Conservation (phyloP, 1,140 invertebrate species). For the Nasonia longicornis region DNA sequence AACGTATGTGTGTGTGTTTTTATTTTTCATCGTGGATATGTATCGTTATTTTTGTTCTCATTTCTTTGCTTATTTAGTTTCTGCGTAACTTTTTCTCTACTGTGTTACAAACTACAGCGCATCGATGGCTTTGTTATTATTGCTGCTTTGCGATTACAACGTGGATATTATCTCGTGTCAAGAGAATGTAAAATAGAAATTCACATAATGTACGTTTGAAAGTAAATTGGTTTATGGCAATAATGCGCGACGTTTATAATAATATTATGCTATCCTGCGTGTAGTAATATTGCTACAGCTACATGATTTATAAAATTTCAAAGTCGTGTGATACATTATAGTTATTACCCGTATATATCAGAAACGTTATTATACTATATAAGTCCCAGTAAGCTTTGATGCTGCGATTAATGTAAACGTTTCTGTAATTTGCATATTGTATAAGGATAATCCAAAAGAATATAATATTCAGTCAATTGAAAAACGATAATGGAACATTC, state of each 20-base stretch:
- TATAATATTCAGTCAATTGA: neutral
- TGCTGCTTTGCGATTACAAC: slow-evolving; percentile 30
- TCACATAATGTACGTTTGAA: neutral
- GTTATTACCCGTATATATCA: too few species aligned
- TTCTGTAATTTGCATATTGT: neutral
- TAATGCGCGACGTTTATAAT: too few species aligned
- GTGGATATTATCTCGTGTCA: neutral
- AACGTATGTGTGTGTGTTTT: neutral
- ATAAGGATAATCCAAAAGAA: too few species aligned
- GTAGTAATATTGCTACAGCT: too few species aligned
- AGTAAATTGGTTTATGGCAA: too few species aligned
- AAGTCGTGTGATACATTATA: too few species aligned
- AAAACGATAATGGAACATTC: neutral
- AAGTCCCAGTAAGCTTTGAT: neutral
- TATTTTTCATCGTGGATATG: slow-evolving; percentile 31
- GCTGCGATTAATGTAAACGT: neutral
- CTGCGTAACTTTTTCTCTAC: slow-evolving; percentile 5
- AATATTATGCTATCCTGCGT: too few species aligned
- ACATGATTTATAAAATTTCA: too few species aligned
- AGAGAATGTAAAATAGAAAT: neutral
- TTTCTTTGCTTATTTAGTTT: neutral
- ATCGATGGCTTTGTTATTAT: slow-evolving; percentile 27
- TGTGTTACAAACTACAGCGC: slow-evolving; percentile 16
- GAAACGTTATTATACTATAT: too few species aligned
- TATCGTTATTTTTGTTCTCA: slow-evolving; percentile 32